Evolutionary conservation across 2,797 vertebrate genomes (phyloP).

Genomic region (Microhierax caerulescens): DNA sequence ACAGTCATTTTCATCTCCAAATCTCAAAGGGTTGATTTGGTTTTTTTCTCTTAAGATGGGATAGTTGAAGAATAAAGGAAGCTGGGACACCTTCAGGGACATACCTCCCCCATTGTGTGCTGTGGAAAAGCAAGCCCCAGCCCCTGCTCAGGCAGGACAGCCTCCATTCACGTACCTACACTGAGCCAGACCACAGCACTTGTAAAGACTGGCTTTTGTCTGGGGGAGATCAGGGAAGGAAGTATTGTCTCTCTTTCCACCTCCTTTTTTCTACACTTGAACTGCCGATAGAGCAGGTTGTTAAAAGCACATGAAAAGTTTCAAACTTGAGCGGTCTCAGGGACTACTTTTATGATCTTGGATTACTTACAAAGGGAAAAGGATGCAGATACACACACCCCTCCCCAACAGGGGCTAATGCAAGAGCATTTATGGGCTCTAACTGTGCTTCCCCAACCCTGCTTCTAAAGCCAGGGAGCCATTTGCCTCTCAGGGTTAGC

Average conservation of each 20-base stretch:
- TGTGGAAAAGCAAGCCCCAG: background rate
- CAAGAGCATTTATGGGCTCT: background rate
- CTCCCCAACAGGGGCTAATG: accelerated
- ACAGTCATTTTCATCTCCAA: background rate
- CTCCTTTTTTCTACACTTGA: background rate
- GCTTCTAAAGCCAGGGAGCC: background rate
- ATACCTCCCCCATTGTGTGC: background rate
- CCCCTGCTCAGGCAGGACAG: background rate
- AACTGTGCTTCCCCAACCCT: background rate
- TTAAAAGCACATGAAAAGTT: background rate
- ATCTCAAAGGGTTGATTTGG: background rate
- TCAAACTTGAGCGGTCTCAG: background rate
- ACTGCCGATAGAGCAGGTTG: background rate
- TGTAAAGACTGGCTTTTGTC: background rate
- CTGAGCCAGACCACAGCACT: background rate
- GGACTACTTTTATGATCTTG: background rate
- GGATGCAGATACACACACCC: background rate
- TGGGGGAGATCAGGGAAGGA: background rate
- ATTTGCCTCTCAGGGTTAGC: background rate
- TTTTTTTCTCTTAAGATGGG: constrained; percentile 15
- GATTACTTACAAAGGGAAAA: background rate
- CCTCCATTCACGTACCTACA: background rate
- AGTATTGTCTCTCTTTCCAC: background rate
- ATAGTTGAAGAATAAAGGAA: background rate
- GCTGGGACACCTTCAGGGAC: background rate